These are phyloP conservation scores for Danio tinwini DNA, from an alignment of 2,797 vertebrate genomes.

Conservation along the genomic window DNA sequence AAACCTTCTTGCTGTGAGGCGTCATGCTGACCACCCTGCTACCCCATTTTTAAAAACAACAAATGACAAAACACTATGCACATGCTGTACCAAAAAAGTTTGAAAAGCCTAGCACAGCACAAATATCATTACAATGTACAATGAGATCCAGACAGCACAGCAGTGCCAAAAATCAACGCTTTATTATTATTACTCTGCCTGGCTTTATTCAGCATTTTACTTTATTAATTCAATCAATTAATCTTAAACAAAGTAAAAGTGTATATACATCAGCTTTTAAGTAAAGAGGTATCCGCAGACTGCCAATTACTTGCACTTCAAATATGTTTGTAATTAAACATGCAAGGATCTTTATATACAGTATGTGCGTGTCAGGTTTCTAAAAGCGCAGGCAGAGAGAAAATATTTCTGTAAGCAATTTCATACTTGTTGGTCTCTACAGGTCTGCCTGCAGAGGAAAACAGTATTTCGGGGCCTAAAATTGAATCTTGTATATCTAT, in stretches of 20 bases:
- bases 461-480: background rate
- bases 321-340: constrained; percentile 2
- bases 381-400: background rate
- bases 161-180: constrained; percentile 21
- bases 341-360: background rate
- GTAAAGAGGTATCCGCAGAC: background rate
- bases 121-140: constrained; percentile 3
- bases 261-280: background rate
- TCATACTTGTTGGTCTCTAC: constrained; percentile 4
- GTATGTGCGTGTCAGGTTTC: background rate
- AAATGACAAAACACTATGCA: background rate
- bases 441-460: constrained; percentile 2
- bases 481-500: constrained; percentile 30
- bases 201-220: constrained; percentile 10
- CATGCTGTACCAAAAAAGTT: constrained; percentile 10
- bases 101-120: constrained; percentile 6
- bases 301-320: background rate
- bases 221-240: constrained; percentile 6
- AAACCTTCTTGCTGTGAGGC: no score
- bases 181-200: constrained; percentile 32
- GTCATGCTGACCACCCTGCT: no score
- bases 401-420: constrained; percentile 26
- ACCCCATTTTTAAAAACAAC: background rate
- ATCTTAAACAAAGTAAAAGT: background rate
- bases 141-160: background rate